These are phyloP conservation scores for Drosophila nebulosa DNA, from an alignment of 1,140 invertebrate species.

Conservation along the genomic window DNA sequence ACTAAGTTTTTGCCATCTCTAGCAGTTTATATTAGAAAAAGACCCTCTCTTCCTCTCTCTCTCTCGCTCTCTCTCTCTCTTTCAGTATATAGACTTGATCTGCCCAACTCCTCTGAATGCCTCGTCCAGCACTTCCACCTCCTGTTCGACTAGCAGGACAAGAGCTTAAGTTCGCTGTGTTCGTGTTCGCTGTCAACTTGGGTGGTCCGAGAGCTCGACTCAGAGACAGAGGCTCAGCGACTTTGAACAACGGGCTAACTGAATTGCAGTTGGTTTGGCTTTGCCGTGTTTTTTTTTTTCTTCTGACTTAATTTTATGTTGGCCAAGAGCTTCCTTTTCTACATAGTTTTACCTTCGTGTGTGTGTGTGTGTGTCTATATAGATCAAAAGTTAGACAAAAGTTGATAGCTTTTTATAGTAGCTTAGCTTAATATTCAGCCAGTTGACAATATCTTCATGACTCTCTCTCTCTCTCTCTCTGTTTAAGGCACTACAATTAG, in stretches of 20 bases:
- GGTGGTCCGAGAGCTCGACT: constrained; percentile 70
- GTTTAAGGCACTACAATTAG: constrained; percentile 22
- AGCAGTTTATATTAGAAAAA: not conserved
- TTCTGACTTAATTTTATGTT: constrained; percentile 53
- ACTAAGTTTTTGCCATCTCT: not conserved
- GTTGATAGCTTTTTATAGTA: constrained; percentile 37
- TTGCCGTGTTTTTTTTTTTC: not conserved
- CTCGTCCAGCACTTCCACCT: not conserved
- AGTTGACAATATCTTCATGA: constrained; percentile 4
- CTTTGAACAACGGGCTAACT: not conserved
- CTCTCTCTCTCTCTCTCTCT: not conserved
- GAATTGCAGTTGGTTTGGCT: not conserved
- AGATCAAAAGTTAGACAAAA: constrained; percentile 67
- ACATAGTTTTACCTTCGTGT: not conserved
- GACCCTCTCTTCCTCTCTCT: not conserved
- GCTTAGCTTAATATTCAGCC: not conserved
- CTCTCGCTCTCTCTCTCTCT: not conserved
- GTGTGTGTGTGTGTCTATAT: constrained; percentile 25
- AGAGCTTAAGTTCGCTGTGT: constrained; percentile 75
- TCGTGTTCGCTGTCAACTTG: constrained; percentile 80
- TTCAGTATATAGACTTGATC: not conserved
- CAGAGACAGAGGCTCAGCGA: constrained; percentile 5
- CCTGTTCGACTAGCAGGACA: constrained; percentile 50
- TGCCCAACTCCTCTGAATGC: constrained; percentile 5
- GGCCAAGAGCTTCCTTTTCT: constrained; percentile 1